phyloP scores from a whole-genome alignment of 92 coral and sea anemone genomes.

The Paramuricea clavata region DNA sequence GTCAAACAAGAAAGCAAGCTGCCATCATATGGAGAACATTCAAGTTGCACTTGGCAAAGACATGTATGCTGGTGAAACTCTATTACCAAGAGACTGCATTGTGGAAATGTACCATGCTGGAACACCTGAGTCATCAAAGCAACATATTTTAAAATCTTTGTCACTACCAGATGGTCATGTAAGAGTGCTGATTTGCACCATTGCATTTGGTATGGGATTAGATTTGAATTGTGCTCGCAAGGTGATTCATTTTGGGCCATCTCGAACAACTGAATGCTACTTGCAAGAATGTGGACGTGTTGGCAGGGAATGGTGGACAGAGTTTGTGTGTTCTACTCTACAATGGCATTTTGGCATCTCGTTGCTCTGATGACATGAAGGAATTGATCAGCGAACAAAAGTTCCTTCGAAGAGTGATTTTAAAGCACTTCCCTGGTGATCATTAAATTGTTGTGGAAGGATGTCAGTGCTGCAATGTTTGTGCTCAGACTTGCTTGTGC shows the following conservation, averaged over 20 bases:
- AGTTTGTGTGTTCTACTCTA: background rate
- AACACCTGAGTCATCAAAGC: background rate
- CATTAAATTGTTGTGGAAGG: conserved; percentile 12
- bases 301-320: conserved; percentile 29
- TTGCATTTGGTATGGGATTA: conserved; percentile 27
- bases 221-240: background rate
- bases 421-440: conserved; percentile 12
- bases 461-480: conserved; percentile 28
- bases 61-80: background rate
- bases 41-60: background rate
- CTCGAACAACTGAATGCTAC: background rate
- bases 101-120: background rate
- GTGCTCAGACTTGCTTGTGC: conserved; percentile 26
- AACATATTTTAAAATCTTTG: background rate
- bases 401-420: background rate
- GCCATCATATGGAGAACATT: background rate
- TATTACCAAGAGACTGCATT: background rate
- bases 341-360: conserved; percentile 1
- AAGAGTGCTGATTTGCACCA: conserved; percentile 21
- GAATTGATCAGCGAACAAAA: conserved; percentile 11
- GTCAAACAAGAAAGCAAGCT: background rate
- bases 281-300: conserved; percentile 5
- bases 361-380: conserved; percentile 28
- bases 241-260: conserved; percentile 29
- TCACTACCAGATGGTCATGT: background rate